A percentile compares a stretch with the other conserved stretches of the same genome.
Evolutionary conservation across 2,113 vertebrate species (phyloP).

Genomic region (Antigone vipio): DNA sequence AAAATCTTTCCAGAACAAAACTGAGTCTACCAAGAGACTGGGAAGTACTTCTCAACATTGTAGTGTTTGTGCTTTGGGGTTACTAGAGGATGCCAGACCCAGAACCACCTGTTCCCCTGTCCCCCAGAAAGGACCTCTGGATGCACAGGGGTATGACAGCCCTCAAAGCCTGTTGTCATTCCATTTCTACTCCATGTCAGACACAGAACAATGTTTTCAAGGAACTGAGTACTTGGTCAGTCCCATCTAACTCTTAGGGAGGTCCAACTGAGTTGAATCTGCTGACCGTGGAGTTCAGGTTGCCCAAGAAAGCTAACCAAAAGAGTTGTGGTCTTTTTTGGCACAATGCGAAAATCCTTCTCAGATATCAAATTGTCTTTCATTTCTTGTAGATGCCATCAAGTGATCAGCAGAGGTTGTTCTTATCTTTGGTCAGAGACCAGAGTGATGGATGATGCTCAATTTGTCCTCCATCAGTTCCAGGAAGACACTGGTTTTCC

Average conservation of each 20-base stretch:
- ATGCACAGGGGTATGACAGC: neutral
- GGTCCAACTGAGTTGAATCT: neutral
- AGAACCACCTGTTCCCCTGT: rapidly evolving
- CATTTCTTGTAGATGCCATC: neutral
- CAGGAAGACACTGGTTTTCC: neutral
- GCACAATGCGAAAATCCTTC: neutral
- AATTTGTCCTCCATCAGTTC: neutral
- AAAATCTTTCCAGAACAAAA: neutral
- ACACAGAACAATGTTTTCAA: neutral
- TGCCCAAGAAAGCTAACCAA: neutral
- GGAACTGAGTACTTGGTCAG: neutral
- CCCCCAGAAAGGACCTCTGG: neutral
- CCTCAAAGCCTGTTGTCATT: neutral
- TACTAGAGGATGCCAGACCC: neutral
- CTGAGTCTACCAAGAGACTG: neutral
- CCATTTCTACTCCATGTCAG: neutral
- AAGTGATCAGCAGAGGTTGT: neutral
- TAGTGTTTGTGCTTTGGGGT: neutral
- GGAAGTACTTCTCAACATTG: rapidly evolving
- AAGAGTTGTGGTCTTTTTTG: neutral
- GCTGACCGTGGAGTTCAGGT: neutral
- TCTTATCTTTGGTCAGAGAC: neutral
- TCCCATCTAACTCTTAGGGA: neutral
- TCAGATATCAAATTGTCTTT: neutral
- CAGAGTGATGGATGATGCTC: neutral